Evolutionary conservation across 1,140 invertebrate species (phyloP).

Genomic region (Sminthurinus signatus): DNA sequence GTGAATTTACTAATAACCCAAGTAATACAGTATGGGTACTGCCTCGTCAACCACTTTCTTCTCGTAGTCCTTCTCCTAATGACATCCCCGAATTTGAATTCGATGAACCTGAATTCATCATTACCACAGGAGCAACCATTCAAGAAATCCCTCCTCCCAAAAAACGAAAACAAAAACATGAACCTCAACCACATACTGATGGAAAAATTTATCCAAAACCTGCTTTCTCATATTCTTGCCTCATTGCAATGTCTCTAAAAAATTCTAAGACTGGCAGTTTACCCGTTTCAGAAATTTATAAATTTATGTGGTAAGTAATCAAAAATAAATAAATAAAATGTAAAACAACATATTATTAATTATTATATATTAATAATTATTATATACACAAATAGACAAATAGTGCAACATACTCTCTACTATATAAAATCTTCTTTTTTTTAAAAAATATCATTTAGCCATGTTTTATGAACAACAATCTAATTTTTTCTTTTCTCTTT

Average conservation of each 20-base stretch:
- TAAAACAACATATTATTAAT: neutral
- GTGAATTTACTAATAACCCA: slow-evolving; percentile 19
- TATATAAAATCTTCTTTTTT: too few relatives aligned
- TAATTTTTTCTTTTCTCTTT: slow-evolving; percentile 41
- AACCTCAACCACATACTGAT: slow-evolving; percentile 48
- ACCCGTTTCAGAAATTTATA: slow-evolving; percentile 97
- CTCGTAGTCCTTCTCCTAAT: slow-evolving; percentile 27
- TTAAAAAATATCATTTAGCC: too few relatives aligned
- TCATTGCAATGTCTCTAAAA: slow-evolving; percentile 95
- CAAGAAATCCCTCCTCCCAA: slow-evolving; percentile 36
- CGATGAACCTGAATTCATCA: slow-evolving; percentile 38
- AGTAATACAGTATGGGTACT: slow-evolving; percentile 28
- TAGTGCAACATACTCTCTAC: too few relatives aligned
- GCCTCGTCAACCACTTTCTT: slow-evolving; percentile 5
- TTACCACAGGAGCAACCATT: slow-evolving; percentile 25
- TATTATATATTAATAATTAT: too few relatives aligned
- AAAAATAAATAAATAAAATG: slow-evolving; percentile 1
- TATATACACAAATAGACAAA: too few relatives aligned
- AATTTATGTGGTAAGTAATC: slow-evolving; percentile 87
- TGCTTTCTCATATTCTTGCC: slow-evolving; percentile 93
- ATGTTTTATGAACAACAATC: too few relatives aligned
- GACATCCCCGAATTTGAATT: slow-evolving; percentile 27
- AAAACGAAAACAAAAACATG: slow-evolving; percentile 40
- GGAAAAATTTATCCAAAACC: slow-evolving; percentile 85
- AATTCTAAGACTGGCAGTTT: slow-evolving; percentile 89